Conservation (phyloP, 2,888 invertebrate genomes). For the Lathronympha strigana region DNA sequence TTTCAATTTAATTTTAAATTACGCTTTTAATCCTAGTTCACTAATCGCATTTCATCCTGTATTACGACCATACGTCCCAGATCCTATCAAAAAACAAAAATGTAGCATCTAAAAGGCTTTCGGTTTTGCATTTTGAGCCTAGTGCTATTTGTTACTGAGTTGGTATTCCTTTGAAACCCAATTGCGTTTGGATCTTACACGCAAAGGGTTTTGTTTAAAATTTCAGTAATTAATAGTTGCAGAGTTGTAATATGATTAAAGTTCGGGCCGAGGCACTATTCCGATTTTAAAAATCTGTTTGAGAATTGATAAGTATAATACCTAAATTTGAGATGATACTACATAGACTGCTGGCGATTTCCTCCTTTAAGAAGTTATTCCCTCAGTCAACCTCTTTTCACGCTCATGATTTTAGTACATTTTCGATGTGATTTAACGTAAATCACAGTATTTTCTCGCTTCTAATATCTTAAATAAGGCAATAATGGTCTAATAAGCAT, state of each 20-base stretch:
- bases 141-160: neutral
- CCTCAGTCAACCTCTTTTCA: too few species aligned
- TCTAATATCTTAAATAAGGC: too few species aligned
- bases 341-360: too few species aligned
- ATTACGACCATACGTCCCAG: neutral
- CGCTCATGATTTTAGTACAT: too few species aligned
- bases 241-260: constrained; percentile 28
- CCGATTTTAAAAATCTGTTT: neutral
- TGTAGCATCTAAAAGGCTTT: too few species aligned
- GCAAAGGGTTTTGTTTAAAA: constrained; percentile 1
- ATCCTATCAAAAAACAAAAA: neutral
- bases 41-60: neutral
- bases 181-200: neutral
- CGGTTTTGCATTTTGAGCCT: neutral
- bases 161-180: neutral
- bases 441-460: too few species aligned
- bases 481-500: too few species aligned
- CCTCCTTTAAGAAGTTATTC: too few species aligned
- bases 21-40: neutral
- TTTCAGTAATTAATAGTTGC: constrained; percentile 25
- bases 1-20: neutral
- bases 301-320: neutral
- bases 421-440: too few species aligned
- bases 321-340: too few species aligned
- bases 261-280: neutral